These are phyloP conservation scores for Dromas ardeola DNA, from an alignment of 2,113 vertebrate species.

Conservation along the genomic window DNA sequence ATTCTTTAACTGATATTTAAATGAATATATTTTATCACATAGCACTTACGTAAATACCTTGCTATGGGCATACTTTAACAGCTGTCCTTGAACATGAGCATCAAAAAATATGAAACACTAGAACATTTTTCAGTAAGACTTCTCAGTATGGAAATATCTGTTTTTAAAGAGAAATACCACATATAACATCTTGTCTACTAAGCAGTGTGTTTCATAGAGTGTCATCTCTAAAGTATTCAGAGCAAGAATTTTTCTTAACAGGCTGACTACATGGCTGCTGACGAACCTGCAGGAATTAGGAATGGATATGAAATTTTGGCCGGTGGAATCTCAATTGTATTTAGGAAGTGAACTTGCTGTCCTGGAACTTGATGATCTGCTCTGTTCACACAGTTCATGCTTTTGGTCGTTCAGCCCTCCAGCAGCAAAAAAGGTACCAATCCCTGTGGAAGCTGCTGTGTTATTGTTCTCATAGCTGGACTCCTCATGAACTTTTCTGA, in stretches of 20 bases:
- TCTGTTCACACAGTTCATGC: not conserved
- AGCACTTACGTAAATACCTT: not conserved
- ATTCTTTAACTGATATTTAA: not conserved
- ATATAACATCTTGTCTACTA: not conserved
- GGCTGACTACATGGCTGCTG: not conserved
- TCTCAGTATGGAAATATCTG: not conserved
- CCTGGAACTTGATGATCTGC: not conserved
- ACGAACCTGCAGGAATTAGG: not conserved
- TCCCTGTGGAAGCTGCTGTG: not conserved
- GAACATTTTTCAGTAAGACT: not conserved
- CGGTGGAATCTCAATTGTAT: not conserved
- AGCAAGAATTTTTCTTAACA: not conserved
- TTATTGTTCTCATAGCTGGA: not conserved
- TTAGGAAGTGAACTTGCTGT: not conserved
- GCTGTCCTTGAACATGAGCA: not conserved
- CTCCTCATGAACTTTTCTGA: not conserved
- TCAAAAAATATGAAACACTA: not conserved
- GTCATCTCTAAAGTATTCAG: not conserved
- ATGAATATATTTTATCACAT: not conserved
- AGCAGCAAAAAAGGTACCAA: not conserved
- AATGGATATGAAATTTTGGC: not conserved
- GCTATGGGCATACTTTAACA: not conserved
- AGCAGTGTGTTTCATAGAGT: not conserved
- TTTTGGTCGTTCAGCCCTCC: not conserved
- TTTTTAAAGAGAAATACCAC: not conserved